Evolutionary conservation across 2,888 invertebrate genomes (phyloP).

Genomic region (Lasiommata megera): DNA sequence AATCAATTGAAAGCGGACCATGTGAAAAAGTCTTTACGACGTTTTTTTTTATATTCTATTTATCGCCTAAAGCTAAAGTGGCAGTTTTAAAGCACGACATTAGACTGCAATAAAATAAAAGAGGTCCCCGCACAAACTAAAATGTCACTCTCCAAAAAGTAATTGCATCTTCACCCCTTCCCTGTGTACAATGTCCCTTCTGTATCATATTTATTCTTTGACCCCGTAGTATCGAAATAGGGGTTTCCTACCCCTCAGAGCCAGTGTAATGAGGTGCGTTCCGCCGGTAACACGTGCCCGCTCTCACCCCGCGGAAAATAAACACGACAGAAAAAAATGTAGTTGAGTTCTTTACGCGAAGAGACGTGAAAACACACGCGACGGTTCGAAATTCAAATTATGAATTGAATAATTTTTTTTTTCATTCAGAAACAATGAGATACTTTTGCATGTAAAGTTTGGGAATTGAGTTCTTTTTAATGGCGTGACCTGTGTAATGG

Average conservation of each 20-base stretch:
- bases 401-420: conserved; percentile 36
- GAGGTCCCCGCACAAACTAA: no score
- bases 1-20: no score
- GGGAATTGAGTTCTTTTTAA: conserved; percentile 29
- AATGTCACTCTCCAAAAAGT: no score
- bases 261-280: conserved; percentile 55
- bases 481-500: conserved; percentile 46
- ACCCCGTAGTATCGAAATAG: conserved; percentile 65
- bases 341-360: conserved; percentile 40
- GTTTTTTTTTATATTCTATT: no score
- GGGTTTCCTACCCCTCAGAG: conserved; percentile 60
- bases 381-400: conserved; percentile 34
- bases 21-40: no score
- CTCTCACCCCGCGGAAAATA: conserved; percentile 39
- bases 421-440: conserved; percentile 12
- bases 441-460: conserved; percentile 17
- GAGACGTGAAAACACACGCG: conserved; percentile 36
- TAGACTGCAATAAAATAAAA: no score
- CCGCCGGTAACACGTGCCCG: conserved; percentile 41
- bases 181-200: conserved; percentile 15
- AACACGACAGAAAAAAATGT: conserved; percentile 70
- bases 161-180: no score
- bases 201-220: conserved; percentile 48
- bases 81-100: no score
- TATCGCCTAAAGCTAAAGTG: no score